A percentile compares a stretch with the other conserved stretches of the same genome.
These are phyloP conservation scores for Leucophenga maculata DNA, from an alignment of 2,888 invertebrate genomes.

Conservation along the genomic window DNA sequence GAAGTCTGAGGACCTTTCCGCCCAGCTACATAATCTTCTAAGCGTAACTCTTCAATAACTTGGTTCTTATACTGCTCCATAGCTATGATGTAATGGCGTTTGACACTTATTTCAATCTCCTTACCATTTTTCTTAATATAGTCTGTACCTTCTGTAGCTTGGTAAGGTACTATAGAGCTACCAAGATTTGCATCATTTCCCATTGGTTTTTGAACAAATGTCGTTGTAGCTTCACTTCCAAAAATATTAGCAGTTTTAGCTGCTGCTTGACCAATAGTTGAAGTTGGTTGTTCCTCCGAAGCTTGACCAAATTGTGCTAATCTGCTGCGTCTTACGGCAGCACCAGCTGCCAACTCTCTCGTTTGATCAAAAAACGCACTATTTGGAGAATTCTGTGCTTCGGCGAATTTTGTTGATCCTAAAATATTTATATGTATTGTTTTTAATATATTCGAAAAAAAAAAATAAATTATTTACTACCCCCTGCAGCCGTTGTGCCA, in stretches of 20 bases:
- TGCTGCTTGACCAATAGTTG: conserved; percentile 79
- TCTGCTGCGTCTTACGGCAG: too few relatives aligned
- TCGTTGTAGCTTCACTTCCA: conserved; percentile 71
- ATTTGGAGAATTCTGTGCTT: too few relatives aligned
- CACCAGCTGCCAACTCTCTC: too few relatives aligned
- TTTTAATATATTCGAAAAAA: too few relatives aligned
- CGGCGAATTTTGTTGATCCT: too few relatives aligned
- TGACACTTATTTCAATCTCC: conserved; percentile 88
- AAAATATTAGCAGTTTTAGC: conserved; percentile 72
- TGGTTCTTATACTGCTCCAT: conserved; percentile 99
- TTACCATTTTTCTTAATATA: conserved; percentile 91
- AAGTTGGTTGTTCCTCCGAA: too few relatives aligned
- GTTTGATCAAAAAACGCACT: too few relatives aligned
- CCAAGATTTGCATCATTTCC: conserved; percentile 73
- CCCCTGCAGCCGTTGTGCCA: too few relatives aligned
- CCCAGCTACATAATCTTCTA: conserved; percentile 93
- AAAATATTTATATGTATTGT: too few relatives aligned
- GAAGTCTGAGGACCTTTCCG: conserved; percentile 86
- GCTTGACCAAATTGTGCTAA: too few relatives aligned
- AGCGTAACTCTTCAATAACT: conserved; percentile 92
- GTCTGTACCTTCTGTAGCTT: conserved; percentile 89
- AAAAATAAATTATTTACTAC: too few relatives aligned
- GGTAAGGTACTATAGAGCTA: conserved; percentile 86
- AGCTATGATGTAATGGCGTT: conserved; percentile 96
- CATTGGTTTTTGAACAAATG: conserved; percentile 63